Percentiles rank a stretch among this genome's conserved stretches.
phyloP scores from a whole-genome alignment of 2,113 vertebrate genomes.

The Abramis brama region DNA sequence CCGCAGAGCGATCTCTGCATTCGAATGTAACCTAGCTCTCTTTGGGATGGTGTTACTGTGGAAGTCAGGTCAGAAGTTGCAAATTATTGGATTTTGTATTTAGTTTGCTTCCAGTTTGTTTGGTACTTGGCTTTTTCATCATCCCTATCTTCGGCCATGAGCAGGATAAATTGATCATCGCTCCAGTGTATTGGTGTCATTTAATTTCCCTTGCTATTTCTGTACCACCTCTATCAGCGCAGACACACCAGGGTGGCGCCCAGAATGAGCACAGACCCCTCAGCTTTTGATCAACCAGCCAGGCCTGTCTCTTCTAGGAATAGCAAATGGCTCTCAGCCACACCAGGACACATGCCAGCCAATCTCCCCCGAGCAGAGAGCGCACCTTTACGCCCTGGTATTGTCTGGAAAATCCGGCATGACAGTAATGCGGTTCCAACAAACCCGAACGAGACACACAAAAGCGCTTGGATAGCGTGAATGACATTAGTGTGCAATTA shows the following conservation, averaged over 20 bases:
- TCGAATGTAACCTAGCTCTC: not conserved
- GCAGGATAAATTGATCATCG: constrained; percentile 37
- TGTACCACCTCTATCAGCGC: constrained; percentile 36
- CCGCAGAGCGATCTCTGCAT: constrained; percentile 4
- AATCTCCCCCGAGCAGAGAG: constrained; percentile 27
- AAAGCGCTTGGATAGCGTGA: not conserved
- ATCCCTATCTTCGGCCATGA: not conserved
- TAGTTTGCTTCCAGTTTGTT: constrained; percentile 19
- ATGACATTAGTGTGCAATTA: constrained; percentile 6
- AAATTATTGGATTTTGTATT: constrained; percentile 2
- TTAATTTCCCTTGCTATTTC: constrained; percentile 56
- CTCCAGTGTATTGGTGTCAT: constrained; percentile 46
- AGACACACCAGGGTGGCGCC: constrained; percentile 46
- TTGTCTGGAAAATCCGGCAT: constrained; percentile 7
- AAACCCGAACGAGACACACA: not conserved
- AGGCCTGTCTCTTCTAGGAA: constrained; percentile 26
- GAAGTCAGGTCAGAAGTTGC: constrained; percentile 13
- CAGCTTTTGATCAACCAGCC: constrained; percentile 29
- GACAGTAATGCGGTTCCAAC: not conserved
- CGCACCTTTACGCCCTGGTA: not conserved
- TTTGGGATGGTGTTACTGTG: not conserved
- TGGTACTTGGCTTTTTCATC: not conserved
- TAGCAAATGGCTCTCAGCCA: constrained; percentile 27
- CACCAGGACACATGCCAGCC: constrained; percentile 43
- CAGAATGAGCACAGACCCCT: constrained; percentile 31